A percentile compares a stretch with the other conserved stretches of the same genome.
phyloP scores from a whole-genome alignment of 2,888 invertebrate genomes.

The Adela reaumurella region DNA sequence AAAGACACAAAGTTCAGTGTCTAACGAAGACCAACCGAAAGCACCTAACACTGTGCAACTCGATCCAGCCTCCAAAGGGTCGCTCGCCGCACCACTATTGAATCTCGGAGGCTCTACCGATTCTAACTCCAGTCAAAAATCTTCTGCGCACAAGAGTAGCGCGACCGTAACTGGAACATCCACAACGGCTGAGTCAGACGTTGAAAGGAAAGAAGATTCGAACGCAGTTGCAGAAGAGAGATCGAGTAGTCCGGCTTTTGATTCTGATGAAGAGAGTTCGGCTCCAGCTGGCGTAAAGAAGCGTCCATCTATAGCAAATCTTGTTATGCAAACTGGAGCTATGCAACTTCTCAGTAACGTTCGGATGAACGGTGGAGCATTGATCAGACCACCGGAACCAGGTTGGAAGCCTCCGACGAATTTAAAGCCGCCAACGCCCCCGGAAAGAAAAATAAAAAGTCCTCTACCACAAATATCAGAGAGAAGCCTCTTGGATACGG shows the following conservation, averaged over 20 bases:
- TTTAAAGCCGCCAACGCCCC: constrained; percentile 22
- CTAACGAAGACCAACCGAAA: constrained; percentile 70
- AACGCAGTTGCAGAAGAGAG: constrained; percentile 60
- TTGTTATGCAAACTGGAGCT: constrained; percentile 64
- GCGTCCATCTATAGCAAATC: constrained; percentile 64
- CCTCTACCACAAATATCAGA: constrained; percentile 62
- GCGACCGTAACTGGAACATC: constrained; percentile 56
- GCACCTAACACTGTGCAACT: constrained; percentile 35
- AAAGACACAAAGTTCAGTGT: constrained; percentile 66
- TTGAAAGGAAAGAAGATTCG: constrained; percentile 40
- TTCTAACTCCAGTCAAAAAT: constrained; percentile 60
- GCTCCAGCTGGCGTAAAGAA: constrained; percentile 57
- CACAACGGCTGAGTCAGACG: constrained; percentile 49
- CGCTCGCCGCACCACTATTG: constrained; percentile 36
- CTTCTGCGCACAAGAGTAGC: constrained; percentile 56
- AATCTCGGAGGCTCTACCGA: constrained; percentile 50
- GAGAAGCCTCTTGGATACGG: constrained; percentile 61
- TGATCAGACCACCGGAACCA: constrained; percentile 24
- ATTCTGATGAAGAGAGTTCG: constrained; percentile 89
- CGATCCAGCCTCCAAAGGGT: constrained; percentile 36
- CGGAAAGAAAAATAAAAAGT: constrained; percentile 31
- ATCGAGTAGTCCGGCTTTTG: constrained; percentile 91
- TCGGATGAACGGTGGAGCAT: constrained; percentile 53
- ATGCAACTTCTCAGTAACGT: constrained; percentile 51
- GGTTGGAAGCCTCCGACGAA: constrained; percentile 32